Evolutionary conservation across 2,113 vertebrate genomes (phyloP).

Genomic region (Thunnus thynnus): DNA sequence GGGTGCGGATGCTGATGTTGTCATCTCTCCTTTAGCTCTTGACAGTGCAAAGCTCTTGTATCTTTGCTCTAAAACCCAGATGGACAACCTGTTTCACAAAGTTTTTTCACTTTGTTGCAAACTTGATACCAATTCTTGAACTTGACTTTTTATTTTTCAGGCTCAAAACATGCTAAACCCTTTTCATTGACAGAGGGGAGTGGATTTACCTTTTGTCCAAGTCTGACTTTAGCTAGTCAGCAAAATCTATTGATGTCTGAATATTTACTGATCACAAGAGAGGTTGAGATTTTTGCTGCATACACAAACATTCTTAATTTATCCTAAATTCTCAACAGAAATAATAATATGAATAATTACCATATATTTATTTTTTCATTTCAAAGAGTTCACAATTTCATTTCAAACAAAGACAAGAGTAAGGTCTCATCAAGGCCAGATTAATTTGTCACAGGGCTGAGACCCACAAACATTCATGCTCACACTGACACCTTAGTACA

Average conservation of each 20-base stretch:
- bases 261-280: neutral
- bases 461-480: too few relatives aligned
- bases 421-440: too few relatives aligned
- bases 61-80: neutral
- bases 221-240: slow-evolving; percentile 9
- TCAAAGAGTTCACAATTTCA: too few relatives aligned
- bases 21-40: slow-evolving; percentile 1
- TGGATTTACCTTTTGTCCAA: neutral
- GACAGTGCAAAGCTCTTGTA: neutral
- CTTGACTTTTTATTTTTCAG: slow-evolving; percentile 6
- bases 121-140: neutral
- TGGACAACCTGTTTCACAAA: neutral
- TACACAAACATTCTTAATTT: neutral
- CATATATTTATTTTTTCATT: too few relatives aligned
- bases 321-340: neutral
- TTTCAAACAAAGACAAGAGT: too few relatives aligned
- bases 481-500: too few relatives aligned
- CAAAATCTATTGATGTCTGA: slow-evolving; percentile 23
- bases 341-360: neutral
- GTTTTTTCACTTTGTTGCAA: neutral
- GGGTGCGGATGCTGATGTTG: neutral
- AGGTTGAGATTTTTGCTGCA: neutral
- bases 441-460: too few relatives aligned
- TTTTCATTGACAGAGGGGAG: neutral
- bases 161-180: slow-evolving; percentile 7